Evolutionary conservation across 1,140 invertebrate genomes (phyloP).

Genomic region (Diorhabda elongata): DNA sequence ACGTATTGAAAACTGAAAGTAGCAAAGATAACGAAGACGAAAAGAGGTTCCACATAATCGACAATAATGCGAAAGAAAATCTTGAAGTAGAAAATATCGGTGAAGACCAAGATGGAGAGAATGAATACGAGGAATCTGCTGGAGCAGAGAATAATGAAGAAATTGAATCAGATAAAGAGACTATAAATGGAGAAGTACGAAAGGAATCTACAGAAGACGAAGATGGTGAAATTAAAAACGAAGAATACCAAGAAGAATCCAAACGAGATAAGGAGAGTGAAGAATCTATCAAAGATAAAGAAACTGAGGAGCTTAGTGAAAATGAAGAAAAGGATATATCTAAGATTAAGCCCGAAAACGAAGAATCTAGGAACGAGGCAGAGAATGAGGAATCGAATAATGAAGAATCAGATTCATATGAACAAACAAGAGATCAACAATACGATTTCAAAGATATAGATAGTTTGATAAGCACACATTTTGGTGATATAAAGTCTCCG

Average conservation of each 20-base stretch:
- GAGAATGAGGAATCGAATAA: background rate
- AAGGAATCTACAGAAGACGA: background rate
- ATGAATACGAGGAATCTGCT: background rate
- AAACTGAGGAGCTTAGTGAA: background rate
- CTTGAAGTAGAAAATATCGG: constrained; percentile 11
- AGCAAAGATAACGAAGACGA: constrained; percentile 9
- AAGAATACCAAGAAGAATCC: constrained; percentile 1
- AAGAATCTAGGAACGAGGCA: background rate
- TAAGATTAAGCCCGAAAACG: constrained; percentile 9
- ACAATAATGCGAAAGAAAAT: constrained; percentile 1
- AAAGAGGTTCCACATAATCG: background rate
- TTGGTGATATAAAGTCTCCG: constrained; percentile 6
- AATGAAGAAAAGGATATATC: background rate
- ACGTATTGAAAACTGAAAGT: background rate
- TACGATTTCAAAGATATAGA: constrained; percentile 8
- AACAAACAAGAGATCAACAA: background rate
- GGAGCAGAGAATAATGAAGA: constrained; percentile 10
- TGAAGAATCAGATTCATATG: background rate
- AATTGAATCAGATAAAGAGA: background rate
- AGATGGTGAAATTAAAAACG: constrained; percentile 1
- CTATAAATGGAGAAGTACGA: background rate
- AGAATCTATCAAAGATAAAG: background rate
- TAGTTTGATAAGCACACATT: constrained; percentile 10
- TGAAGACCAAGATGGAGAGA: background rate
- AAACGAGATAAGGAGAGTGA: constrained; percentile 1